Conservation (phyloP, 37 sponge, comb jelly and placozoan genomes). For the Halisarca cf. caerulea region DNA sequence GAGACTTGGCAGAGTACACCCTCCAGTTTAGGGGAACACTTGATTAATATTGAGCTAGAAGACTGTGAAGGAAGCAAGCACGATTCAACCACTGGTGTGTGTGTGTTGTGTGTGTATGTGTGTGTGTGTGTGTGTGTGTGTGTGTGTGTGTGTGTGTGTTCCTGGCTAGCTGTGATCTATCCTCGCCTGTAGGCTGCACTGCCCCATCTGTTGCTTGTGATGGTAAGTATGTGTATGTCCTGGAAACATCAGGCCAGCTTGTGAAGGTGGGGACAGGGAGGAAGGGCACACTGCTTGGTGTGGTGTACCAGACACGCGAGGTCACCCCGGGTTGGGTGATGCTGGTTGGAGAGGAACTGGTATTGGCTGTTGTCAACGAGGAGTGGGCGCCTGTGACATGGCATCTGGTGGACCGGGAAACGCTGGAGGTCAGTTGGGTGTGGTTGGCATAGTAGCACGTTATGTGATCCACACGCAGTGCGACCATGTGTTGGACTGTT, state of each 20-base stretch:
- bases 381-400: constrained; percentile 1
- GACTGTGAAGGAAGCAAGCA: background rate
- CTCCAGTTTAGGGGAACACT: too few species aligned
- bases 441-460: too few species aligned
- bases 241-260: constrained; percentile 25
- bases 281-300: constrained; percentile 40
- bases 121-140: background rate
- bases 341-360: constrained; percentile 29
- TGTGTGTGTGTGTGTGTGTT: background rate
- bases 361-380: background rate
- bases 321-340: constrained; percentile 51
- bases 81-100: background rate
- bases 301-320: constrained; percentile 40
- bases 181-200: background rate
- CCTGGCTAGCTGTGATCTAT: too few species aligned
- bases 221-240: constrained; percentile 74
- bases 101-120: background rate
- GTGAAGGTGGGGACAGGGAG: constrained; percentile 51
- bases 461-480: too few species aligned
- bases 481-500: too few species aligned
- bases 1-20: too few species aligned
- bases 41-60: too few species aligned
- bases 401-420: background rate
- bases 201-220: constrained; percentile 65
- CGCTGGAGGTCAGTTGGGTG: constrained; percentile 3